These are phyloP conservation scores for Heptranchias perlo DNA, from an alignment of 2,113 vertebrate species.

Conservation along the genomic window DNA sequence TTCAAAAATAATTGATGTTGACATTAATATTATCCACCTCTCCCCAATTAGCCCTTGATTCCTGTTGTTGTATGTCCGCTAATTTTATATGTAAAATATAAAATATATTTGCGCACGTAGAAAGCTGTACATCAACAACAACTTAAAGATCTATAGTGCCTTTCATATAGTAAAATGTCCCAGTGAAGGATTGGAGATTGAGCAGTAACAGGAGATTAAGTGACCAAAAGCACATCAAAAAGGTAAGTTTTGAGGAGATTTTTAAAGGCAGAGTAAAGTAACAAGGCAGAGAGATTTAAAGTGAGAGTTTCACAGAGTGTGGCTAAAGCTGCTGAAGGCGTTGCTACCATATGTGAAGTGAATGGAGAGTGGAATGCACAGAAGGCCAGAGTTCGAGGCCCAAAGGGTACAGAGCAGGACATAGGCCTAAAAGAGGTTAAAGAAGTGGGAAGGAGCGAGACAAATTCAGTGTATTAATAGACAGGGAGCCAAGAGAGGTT, in stretches of 20 bases:
- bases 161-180: neutral
- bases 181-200: neutral
- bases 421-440: too few relatives aligned
- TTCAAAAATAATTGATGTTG: neutral
- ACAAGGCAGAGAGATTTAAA: too few relatives aligned
- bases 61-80: neutral
- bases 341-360: too few relatives aligned
- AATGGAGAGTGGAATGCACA: too few relatives aligned
- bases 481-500: too few relatives aligned
- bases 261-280: too few relatives aligned
- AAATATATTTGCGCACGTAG: neutral
- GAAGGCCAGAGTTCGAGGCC: too few relatives aligned
- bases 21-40: neutral
- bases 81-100: neutral
- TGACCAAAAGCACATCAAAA: neutral
- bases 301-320: too few relatives aligned
- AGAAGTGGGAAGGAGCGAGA: too few relatives aligned
- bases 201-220: neutral
- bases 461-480: too few relatives aligned
- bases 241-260: neutral
- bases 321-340: too few relatives aligned
- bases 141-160: neutral
- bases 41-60: neutral
- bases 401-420: too few relatives aligned
- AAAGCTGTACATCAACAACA: neutral